Percentiles rank a stretch among this genome's conserved stretches.
Conservation (phyloP, 2,797 vertebrate species). For the Tokudaia tokunoshimensis region DNA sequence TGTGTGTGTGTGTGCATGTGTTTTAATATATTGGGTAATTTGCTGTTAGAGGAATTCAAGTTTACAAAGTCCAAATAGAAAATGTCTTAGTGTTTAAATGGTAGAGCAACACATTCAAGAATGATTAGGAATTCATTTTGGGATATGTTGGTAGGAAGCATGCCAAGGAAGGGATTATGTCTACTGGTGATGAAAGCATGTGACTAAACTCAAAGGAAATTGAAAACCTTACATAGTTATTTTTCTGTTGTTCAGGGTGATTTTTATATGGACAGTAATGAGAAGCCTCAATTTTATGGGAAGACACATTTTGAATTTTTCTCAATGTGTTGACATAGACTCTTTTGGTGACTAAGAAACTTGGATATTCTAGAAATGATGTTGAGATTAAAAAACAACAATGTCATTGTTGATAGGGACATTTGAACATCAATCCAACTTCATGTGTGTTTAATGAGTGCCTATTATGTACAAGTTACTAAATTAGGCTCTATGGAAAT, state of each 20-base stretch:
- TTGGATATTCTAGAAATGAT: conserved; percentile 45
- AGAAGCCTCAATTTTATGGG: not conserved
- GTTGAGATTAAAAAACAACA: conserved; percentile 3
- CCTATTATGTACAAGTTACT: not conserved
- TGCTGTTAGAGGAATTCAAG: conserved; percentile 18
- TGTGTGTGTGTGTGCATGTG: too few relatives aligned
- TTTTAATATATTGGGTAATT: not conserved
- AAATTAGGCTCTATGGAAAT: conserved; percentile 21
- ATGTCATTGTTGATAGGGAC: not conserved
- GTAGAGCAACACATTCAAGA: conserved; percentile 42
- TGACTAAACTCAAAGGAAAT: not conserved
- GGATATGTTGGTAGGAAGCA: not conserved
- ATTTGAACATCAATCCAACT: not conserved
- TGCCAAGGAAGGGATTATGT: not conserved
- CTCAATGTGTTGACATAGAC: not conserved
- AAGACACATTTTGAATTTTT: conserved; percentile 48
- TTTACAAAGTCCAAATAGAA: conserved; percentile 31
- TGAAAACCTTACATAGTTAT: not conserved
- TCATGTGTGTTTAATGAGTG: conserved; percentile 6
- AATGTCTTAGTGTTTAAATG: conserved; percentile 34
- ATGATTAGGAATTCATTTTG: conserved; percentile 34
- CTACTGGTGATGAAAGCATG: conserved; percentile 27
- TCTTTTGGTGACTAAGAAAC: not conserved
- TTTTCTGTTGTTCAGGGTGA: not conserved
- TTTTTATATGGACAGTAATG: not conserved